These are phyloP conservation scores for Daubentonia madagascariensis DNA, from an alignment of 2,113 vertebrate species.

Conservation along the genomic window DNA sequence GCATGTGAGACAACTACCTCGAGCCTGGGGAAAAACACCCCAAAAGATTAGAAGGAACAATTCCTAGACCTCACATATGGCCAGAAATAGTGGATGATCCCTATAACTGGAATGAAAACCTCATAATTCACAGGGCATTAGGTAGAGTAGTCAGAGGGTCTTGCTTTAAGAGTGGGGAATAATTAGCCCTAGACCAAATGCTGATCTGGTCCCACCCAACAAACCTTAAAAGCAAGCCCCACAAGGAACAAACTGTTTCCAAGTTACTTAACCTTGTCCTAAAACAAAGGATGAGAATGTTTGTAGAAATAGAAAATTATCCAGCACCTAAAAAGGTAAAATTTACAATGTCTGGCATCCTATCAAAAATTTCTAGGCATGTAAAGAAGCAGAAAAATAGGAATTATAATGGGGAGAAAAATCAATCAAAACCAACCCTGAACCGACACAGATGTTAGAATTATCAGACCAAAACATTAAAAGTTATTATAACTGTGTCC, in stretches of 20 bases:
- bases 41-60: not conserved
- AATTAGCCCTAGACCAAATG: not conserved
- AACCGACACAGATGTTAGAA: not conserved
- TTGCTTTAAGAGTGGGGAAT: not conserved
- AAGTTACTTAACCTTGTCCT: not conserved
- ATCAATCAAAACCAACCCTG: not conserved
- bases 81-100: not conserved
- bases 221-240: not conserved
- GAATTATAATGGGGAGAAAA: not conserved
- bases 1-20: not conserved
- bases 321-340: not conserved
- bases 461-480: not conserved
- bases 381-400: not conserved
- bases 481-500: not conserved
- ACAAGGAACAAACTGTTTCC: not conserved
- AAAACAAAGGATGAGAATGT: not conserved
- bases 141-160: not conserved
- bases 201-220: not conserved
- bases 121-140: not conserved
- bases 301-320: not conserved
- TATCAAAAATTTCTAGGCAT: not conserved
- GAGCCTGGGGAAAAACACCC: not conserved
- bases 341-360: not conserved
- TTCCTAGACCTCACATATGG: not conserved
- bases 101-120: not conserved